Evolutionary conservation across 2,797 vertebrate genomes (phyloP).

Genomic region (Sebastes reedi): DNA sequence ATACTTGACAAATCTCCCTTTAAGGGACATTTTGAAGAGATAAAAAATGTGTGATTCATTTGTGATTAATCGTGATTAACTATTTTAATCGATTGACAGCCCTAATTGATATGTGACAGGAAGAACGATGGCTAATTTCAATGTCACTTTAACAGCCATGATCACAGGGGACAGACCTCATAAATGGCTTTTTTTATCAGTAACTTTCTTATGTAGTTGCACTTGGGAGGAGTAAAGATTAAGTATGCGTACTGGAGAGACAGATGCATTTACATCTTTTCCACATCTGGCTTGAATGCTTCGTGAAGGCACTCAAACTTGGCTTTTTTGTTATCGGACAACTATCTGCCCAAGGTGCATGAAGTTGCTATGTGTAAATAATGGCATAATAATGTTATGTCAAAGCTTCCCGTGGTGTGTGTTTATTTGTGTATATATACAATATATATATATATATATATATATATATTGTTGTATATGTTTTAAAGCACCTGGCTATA

Average conservation of each 20-base stretch:
- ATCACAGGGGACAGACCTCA: neutral
- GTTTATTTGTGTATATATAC: neutral
- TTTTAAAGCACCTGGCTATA: constrained; percentile 27
- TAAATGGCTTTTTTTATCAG: neutral
- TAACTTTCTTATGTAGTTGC: neutral
- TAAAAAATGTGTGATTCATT: no score
- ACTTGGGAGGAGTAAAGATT: neutral
- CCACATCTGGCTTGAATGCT: neutral
- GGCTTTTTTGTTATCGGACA: neutral
- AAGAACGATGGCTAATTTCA: neutral
- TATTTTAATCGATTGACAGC: no score
- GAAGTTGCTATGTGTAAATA: neutral
- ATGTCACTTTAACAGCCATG: neutral
- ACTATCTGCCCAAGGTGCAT: neutral
- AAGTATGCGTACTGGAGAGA: neutral
- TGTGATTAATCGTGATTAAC: no score
- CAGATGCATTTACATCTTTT: neutral
- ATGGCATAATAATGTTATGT: neutral
- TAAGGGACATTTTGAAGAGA: no score
- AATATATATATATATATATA: neutral
- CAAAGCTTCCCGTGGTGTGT: neutral
- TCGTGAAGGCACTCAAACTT: neutral
- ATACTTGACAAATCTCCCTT: no score
- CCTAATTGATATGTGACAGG: no score
- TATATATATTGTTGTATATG: no score